Base-by-base conservation (phyloP, 2,888 invertebrate genomes). In the Agrochola lychnidis region DNA sequence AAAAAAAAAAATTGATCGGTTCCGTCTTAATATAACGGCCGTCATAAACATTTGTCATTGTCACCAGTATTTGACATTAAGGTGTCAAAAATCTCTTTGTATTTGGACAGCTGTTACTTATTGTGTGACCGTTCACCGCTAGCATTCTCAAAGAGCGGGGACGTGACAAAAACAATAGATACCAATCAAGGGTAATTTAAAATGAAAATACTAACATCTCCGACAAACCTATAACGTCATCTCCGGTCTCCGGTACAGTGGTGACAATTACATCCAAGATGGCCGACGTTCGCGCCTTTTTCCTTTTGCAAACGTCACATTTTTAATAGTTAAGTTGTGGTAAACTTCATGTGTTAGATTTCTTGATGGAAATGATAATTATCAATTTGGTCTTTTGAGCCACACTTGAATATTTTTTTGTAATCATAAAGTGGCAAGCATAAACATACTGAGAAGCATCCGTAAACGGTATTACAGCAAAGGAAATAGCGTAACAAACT, bases 181-280 rank as follows among this genome's bases (percentile, higher is more conserved):
- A 36, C 6, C 7, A 30, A 36, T 36, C 16, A n/a, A 3, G 1
- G 19, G 62, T 68, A 77, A 62, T 79, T 73, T 4, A 51, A 57
- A 69, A 74, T 48, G 2, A 48, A 59, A 57, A 66, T 14, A 78
- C 12, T 48, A 22, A 36, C n/a, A n/a, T n/a, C n/a, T n/a, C n/a
- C 56, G 70, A 61, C 22, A 67, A 56, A 68, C 75, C 59, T 80
- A 71, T 81, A 79, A 73, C 76, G 78, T 87, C 87, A 89, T 87
- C 83, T 89, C 87, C 86, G 86, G 86, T 83, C 85, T 80, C 84
- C 86, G 86, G 86, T 84, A 81, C 62, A 80, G 63, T 77, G 76
- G 83, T 76, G 77, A 83, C 86, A 85, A 72, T 84, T 83, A 71
- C 67, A 48, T 53, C 76, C 79, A 82, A 84, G 63, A 87, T 81